Evolutionary conservation across 1,140 invertebrate genomes (phyloP), one percentile per base, ranked within the genome.

Genomic region (Papilio dardanus): DNA sequence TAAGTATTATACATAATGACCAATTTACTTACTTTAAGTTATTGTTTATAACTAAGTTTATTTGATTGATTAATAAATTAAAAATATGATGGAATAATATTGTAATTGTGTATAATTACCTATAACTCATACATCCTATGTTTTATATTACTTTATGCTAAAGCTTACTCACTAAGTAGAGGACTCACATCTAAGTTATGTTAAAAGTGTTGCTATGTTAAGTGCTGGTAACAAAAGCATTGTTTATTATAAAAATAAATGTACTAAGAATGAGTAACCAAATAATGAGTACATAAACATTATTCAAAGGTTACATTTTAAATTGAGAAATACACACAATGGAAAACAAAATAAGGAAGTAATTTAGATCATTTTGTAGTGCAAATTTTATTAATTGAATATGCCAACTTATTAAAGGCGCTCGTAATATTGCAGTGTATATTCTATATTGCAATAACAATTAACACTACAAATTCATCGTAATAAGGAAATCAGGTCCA

Each of bases 401-500:
- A 21, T 58, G 50, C 3, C 10, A 62, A 62, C 21, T 62, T 12
- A 28, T 30, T 1, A 28, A 37, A 62, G 28, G 28, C 30, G 24
- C 10, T 37, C 67, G 31, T 10, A 10, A 40, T 69, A 19, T 69
- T 42, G 28, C 1, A 12, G 19, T 6, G n/a, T n/a, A n/a, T n/a
- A n/a, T n/a, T n/a, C 0, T 67, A 67, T 1, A 19, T 42, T 42
- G 21, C 67, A 21, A 69, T 28, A 28, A 40, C 19, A 40, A 37
- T 69, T 28, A 37, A 35, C 19, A 24, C 33, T 12, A 69, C 21
- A 40, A 69, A 24, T 21, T n/a, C 67, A 69, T 76, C 46, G 71
- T 73, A 77, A 71, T 77, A 83, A 74, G 73, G 58, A 80, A 77
- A 75, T 74, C 79, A 76, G 42, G 75, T 73, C 30, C 81, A 88